A percentile compares a stretch with the other conserved stretches of the same genome.
Evolutionary conservation across 2,113 vertebrate species (phyloP).

Genomic region (Desmodus rotundus): DNA sequence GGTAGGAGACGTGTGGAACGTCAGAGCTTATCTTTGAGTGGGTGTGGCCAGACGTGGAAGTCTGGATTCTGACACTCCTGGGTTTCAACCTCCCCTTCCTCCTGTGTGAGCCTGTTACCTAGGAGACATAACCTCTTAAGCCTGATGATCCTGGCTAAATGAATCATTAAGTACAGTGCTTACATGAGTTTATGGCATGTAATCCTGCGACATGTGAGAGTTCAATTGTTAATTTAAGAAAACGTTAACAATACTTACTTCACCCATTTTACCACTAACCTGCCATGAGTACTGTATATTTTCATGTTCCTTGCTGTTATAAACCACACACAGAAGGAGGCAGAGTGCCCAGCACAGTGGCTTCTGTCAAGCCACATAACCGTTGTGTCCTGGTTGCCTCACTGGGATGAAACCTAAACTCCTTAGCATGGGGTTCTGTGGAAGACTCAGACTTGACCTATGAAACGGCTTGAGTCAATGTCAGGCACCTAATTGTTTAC

Average conservation of each 20-base stretch:
- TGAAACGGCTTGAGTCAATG: background rate
- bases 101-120: background rate
- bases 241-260: background rate
- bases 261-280: background rate
- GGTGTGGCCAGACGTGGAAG: background rate
- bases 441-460: background rate
- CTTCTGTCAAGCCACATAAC: background rate
- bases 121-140: background rate
- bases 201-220: background rate
- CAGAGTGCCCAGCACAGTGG: background rate
- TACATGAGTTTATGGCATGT: background rate
- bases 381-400: background rate
- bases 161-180: background rate
- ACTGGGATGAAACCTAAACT: background rate
- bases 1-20: background rate
- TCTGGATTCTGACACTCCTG: background rate
- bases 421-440: background rate
- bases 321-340: background rate
- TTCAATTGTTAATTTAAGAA: conserved; percentile 30
- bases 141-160: background rate
- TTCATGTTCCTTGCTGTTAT: background rate
- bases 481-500: background rate
- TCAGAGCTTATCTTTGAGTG: background rate
- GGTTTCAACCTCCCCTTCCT: background rate
- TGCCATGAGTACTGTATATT: background rate